A percentile compares a stretch with the other conserved stretches of the same genome.
Evolutionary conservation across 2,797 vertebrate genomes (phyloP).

Genomic region (Pseudochirops corinnae): DNA sequence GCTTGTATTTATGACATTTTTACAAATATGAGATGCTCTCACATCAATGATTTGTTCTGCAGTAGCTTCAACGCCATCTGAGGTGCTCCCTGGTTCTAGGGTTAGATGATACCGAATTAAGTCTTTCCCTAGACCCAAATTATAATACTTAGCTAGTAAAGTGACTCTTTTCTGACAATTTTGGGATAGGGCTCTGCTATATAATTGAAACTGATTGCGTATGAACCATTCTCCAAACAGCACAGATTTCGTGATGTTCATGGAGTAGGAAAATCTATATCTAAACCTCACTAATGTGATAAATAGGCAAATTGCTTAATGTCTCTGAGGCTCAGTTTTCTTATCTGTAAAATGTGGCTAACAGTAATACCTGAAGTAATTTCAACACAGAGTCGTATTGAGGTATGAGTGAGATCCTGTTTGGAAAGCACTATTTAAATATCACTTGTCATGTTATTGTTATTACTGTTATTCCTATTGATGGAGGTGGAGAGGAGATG

Average conservation of each 20-base stretch:
- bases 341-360: background rate
- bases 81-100: background rate
- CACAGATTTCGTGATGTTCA: background rate
- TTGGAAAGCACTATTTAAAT: background rate
- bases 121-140: background rate
- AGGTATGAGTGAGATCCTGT: background rate
- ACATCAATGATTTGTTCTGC: background rate
- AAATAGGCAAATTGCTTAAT: background rate
- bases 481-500: background rate
- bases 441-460: background rate
- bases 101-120: background rate
- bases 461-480: background rate
- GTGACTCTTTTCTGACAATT: background rate
- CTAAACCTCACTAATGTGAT: background rate
- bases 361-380: background rate
- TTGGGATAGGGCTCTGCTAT: background rate
- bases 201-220: background rate
- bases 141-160: background rate
- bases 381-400: background rate
- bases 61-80: background rate
- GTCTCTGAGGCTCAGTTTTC: background rate
- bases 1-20: background rate
- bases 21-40: background rate
- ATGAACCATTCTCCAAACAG: background rate
- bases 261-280: background rate